Percentiles rank a stretch among this genome's conserved stretches.
These are phyloP conservation scores for Melipona beecheii DNA, from an alignment of 2,888 invertebrate species.

Conservation along the genomic window DNA sequence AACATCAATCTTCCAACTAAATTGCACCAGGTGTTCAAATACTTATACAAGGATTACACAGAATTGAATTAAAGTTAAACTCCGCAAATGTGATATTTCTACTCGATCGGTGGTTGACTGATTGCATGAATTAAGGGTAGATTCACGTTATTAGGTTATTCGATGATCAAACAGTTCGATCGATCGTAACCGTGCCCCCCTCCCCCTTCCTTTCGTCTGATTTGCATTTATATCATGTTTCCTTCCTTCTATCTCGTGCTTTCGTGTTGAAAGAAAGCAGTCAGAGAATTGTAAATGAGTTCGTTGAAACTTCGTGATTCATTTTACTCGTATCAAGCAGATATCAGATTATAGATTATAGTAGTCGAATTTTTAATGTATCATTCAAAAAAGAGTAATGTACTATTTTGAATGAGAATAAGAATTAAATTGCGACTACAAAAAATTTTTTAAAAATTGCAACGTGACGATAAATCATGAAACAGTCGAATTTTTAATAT, in stretches of 20 bases:
- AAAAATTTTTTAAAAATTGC: neutral
- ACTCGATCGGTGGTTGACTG: neutral
- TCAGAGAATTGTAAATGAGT: neutral
- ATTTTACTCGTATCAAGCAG: neutral
- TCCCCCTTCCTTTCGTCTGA: neutral
- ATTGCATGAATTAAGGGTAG: neutral
- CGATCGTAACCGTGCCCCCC: neutral
- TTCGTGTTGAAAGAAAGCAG: neutral
- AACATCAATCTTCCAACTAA: rapidly evolving
- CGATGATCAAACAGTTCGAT: constrained; percentile 22
- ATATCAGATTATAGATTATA: too few species aligned
- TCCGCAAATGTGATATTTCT: neutral
- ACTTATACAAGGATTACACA: rapidly evolving
- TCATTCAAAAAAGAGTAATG: neutral
- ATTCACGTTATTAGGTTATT: constrained; percentile 1
- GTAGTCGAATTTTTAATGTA: neutral
- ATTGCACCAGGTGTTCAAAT: neutral
- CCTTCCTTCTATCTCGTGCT: constrained; percentile 12
- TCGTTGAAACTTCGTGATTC: neutral
- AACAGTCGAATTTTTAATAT: too few species aligned
- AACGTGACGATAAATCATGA: neutral
- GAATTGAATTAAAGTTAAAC: neutral
- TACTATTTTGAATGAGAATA: neutral
- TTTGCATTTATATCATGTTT: constrained; percentile 21
- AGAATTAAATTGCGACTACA: neutral